Conservation (phyloP, 2,797 vertebrate species). For the Cheirogaleus major region DNA sequence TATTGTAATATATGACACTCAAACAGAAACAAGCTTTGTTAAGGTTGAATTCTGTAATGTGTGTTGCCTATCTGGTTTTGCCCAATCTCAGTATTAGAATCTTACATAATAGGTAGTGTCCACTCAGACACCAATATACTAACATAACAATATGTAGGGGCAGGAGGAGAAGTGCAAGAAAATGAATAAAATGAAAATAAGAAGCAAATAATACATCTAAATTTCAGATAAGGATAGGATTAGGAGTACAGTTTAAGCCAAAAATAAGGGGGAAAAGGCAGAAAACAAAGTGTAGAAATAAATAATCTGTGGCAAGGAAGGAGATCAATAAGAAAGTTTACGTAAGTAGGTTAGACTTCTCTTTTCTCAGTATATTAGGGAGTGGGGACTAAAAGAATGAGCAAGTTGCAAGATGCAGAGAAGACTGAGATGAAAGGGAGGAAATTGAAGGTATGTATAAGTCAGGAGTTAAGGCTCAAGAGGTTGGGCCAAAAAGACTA, state of each 20-base stretch:
- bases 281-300: background rate
- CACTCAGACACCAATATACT: background rate
- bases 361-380: background rate
- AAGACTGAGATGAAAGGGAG: background rate
- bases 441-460: background rate
- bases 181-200: background rate
- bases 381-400: background rate
- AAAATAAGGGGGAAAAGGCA: background rate
- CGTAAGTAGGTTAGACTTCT: background rate
- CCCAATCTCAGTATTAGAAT: background rate
- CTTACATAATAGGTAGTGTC: background rate
- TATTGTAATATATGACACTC: background rate
- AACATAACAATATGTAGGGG: background rate
- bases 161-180: background rate
- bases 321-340: background rate
- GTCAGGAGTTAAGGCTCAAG: background rate
- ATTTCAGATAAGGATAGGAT: background rate
- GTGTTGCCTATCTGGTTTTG: background rate
- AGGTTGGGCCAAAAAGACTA: background rate
- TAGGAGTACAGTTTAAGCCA: background rate
- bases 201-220: background rate
- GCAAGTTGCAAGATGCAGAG: background rate
- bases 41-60: background rate
- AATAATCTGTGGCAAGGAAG: background rate
- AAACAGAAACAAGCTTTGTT: background rate